Evolutionary conservation across 2,888 invertebrate species (phyloP), one percentile per base, ranked within the genome.

Genomic region (Eupithecia vulgata): DNA sequence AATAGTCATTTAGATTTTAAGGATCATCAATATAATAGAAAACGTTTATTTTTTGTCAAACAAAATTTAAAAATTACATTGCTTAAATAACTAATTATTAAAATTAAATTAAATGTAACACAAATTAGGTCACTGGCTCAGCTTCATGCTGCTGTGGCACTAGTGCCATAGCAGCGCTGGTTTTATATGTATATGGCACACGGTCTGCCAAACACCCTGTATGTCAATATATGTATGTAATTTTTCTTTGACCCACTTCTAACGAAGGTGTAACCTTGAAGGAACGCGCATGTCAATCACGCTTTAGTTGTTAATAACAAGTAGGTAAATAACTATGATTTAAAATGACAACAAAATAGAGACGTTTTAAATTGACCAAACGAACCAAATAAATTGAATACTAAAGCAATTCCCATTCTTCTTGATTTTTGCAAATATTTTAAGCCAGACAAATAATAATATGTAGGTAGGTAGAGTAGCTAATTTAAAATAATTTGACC

Each of bases 181-280:
- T n/a, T n/a, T n/a, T n/a, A n/a, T n/a, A n/a, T n/a, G n/a, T n/a
- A n/a, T n/a, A n/a, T n/a, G n/a, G n/a, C n/a, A n/a, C n/a, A n/a
- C n/a, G n/a, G n/a, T n/a, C n/a, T n/a, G n/a, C n/a, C n/a, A n/a
- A n/a, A n/a, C n/a, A n/a, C n/a, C n/a, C n/a, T n/a, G n/a, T n/a
- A n/a, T n/a, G n/a, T n/a, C n/a, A n/a, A n/a, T 10, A 1, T 21
- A 61, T 17, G n/a, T 48, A n/a, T 10, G 12, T 52, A 21, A 35
- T 64, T 64, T 64, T 64, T 64, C n/a, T 64, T 64, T 64, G 62
- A 64, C 62, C 62, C 35, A 64, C 35, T 37, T 64, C n/a, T n/a
- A 64, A 35, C 62, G 35, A 10, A 52, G 21, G 7, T 34, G 34
- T 64, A 64, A 35, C 62, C 62, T 64, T 64, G 62, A 17, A 64